A percentile compares a stretch with the other conserved stretches of the same genome.
Evolutionary conservation across 1,140 invertebrate genomes (phyloP).

Genomic region (Sesamia nonagrioides): DNA sequence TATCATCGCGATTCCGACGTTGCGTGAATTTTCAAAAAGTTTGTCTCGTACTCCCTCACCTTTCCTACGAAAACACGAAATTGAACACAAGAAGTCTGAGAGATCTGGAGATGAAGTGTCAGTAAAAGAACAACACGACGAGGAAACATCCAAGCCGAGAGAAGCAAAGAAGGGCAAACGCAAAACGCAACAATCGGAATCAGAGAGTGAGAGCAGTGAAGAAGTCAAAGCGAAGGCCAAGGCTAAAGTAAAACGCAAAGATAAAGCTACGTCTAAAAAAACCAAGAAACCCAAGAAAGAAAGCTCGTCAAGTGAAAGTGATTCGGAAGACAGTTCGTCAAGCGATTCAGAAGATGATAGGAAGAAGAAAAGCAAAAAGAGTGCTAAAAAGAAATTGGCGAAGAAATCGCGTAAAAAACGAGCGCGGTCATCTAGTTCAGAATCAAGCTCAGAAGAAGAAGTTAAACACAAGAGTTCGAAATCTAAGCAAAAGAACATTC

Average conservation of each 20-base stretch:
- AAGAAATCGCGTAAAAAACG: slow-evolving; percentile 86
- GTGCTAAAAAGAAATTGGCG: slow-evolving; percentile 82
- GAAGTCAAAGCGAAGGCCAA: slow-evolving; percentile 84
- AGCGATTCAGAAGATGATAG: slow-evolving; percentile 89
- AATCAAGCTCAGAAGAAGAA: slow-evolving; percentile 90
- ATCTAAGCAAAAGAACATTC: slow-evolving; percentile 84
- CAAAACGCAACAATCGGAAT: slow-evolving; percentile 78
- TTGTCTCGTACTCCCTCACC: slow-evolving; percentile 93
- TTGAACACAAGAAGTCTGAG: slow-evolving; percentile 87
- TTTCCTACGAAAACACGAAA: slow-evolving; percentile 93
- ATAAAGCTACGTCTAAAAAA: slow-evolving; percentile 82
- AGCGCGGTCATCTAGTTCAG: slow-evolving; percentile 86
- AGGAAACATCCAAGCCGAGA: slow-evolving; percentile 66
- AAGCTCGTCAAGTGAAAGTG: slow-evolving; percentile 87
- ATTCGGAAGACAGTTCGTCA: slow-evolving; percentile 89
- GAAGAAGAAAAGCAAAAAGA: slow-evolving; percentile 89
- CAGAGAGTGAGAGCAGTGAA: slow-evolving; percentile 83
- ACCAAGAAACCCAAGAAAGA: slow-evolving; percentile 87
- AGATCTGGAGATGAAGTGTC: slow-evolving; percentile 78
- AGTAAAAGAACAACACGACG: slow-evolving; percentile 79
- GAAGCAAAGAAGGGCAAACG: slow-evolving; percentile 79
- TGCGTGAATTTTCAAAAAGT: slow-evolving; percentile 89
- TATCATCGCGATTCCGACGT: slow-evolving; percentile 73
- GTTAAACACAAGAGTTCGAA: slow-evolving; percentile 87
- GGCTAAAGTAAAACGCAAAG: slow-evolving; percentile 85